Percentiles rank a stretch among this genome's conserved stretches.
phyloP scores from a whole-genome alignment of 1,140 invertebrate species.

The Coelopa frigida region DNA sequence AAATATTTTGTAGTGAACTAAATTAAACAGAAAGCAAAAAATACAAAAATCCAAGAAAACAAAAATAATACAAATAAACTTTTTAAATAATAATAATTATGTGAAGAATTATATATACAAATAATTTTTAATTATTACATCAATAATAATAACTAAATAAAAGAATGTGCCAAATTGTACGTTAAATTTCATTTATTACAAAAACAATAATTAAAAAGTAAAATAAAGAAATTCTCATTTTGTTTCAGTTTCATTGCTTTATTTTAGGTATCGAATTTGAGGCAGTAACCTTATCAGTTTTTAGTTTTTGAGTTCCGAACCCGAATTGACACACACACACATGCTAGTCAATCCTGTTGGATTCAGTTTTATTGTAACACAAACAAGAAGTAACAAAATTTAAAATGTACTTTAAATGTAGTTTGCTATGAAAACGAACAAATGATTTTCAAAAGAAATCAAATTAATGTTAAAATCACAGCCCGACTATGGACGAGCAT shows the following conservation, averaged over 20 bases:
- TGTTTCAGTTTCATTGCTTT: slow-evolving; percentile 2
- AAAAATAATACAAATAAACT: slow-evolving; percentile 30
- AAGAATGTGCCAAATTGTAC: slow-evolving; percentile 42
- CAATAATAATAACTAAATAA: slow-evolving; percentile 22
- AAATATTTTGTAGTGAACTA: neutral
- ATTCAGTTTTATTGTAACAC: too few species aligned
- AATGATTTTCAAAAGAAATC: too few species aligned
- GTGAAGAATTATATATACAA: slow-evolving; percentile 23
- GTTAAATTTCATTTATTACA: slow-evolving; percentile 37
- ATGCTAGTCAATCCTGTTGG: too few species aligned
- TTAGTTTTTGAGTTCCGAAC: too few species aligned
- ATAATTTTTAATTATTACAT: slow-evolving; percentile 27
- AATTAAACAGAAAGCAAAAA: slow-evolving; percentile 17
- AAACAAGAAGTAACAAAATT: too few species aligned
- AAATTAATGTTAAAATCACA: too few species aligned
- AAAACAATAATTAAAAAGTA: slow-evolving; percentile 32
- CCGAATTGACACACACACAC: too few species aligned
- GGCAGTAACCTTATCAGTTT: neutral
- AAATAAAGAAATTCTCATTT: slow-evolving; percentile 28
- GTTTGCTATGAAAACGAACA: too few species aligned
- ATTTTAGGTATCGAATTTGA: neutral
- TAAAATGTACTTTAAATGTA: too few species aligned
- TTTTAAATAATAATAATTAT: slow-evolving; percentile 35
- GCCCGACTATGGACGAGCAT: too few species aligned
- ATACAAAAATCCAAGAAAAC: slow-evolving; percentile 12